Evolutionary conservation across 2,797 vertebrate genomes (phyloP).

Genomic region (Columba guinea): DNA sequence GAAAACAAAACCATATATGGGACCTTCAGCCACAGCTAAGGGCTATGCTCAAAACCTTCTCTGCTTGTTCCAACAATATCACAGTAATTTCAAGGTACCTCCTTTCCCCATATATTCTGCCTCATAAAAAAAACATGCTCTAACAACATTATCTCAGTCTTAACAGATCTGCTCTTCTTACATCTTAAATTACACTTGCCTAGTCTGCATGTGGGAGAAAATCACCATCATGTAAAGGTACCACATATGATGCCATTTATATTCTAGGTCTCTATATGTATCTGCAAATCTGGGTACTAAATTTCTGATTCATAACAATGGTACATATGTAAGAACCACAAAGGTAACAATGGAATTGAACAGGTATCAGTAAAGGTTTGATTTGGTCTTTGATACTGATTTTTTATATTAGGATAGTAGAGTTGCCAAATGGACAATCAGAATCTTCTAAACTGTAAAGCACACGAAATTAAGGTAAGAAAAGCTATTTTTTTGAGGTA

Average conservation of each 20-base stretch:
- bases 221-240: background rate
- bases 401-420: background rate
- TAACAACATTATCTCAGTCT: background rate
- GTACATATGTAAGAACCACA: background rate
- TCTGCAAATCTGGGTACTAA: background rate
- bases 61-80: background rate
- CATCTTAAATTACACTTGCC: background rate
- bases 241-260: background rate
- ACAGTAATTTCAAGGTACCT: background rate
- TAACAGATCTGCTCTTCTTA: background rate
- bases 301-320: background rate
- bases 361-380: background rate
- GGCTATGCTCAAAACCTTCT: background rate
- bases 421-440: background rate
- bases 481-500: background rate
- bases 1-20: background rate
- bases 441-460: background rate
- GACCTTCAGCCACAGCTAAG: background rate
- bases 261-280: background rate
- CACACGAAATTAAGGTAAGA: background rate
- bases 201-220: background rate
- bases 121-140: background rate
- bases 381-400: background rate
- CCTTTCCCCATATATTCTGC: background rate
- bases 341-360: background rate